phyloP scores from a whole-genome alignment of 1,140 invertebrate genomes.

The Wasmannia auropunctata region DNA sequence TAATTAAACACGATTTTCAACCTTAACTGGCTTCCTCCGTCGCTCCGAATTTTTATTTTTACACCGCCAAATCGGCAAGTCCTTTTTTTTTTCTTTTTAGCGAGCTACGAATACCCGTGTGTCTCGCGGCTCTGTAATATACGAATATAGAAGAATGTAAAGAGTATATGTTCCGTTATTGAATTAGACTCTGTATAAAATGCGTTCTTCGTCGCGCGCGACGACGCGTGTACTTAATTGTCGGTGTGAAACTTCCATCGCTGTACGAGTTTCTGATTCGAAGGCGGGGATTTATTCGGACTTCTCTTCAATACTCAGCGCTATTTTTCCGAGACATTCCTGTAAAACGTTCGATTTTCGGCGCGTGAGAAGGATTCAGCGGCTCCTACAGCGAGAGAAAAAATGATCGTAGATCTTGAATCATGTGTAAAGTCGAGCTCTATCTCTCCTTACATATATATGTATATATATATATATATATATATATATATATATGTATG shows the following conservation, averaged over 20 bases:
- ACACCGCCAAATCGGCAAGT: not conserved
- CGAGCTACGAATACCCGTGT: not conserved
- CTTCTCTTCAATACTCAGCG: not conserved
- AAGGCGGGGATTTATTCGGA: not conserved
- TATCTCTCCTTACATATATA: constrained; percentile 16
- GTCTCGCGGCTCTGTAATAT: constrained; percentile 40
- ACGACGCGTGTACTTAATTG: constrained; percentile 19
- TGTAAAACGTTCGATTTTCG: not conserved
- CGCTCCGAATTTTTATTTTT: constrained; percentile 30
- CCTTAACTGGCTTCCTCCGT: constrained; percentile 39
- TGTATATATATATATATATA: no score
- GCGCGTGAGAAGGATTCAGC: constrained; percentile 11
- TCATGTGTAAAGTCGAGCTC: constrained; percentile 25
- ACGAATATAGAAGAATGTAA: not conserved
- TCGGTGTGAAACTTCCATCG: constrained; percentile 41
- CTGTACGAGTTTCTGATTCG: constrained; percentile 60
- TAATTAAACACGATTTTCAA: constrained; percentile 40
- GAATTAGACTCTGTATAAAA: constrained; percentile 16
- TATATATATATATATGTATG: no score
- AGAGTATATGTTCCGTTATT: not conserved
- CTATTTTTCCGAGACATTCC: constrained; percentile 27
- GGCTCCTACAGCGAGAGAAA: constrained; percentile 39
- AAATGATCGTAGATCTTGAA: constrained; percentile 43
- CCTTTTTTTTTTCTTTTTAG: not conserved
- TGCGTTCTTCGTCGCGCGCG: not conserved